Evolutionary conservation across 1,140 invertebrate genomes (phyloP).

Genomic region (Nasonia giraulti): DNA sequence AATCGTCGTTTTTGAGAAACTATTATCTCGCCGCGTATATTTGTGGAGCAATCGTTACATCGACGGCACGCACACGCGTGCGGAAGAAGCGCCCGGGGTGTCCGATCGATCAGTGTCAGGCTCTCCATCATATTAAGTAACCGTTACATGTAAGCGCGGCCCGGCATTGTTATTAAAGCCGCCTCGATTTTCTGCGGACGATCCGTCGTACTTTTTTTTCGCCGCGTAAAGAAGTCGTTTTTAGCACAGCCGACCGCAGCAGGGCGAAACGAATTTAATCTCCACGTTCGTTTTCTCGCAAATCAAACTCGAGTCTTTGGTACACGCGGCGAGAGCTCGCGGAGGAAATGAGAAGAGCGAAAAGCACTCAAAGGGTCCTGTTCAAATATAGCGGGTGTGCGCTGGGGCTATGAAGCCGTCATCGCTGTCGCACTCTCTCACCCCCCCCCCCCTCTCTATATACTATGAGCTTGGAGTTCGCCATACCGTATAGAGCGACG

Average conservation of each 20-base stretch:
- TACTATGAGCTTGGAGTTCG: background rate
- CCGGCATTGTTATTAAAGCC: background rate
- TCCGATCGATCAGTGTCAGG: conserved; percentile 43
- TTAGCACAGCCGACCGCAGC: background rate
- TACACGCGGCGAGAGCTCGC: background rate
- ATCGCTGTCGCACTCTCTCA: background rate
- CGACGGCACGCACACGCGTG: background rate
- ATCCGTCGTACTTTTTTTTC: background rate
- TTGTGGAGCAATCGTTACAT: conserved; percentile 18
- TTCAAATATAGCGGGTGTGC: background rate
- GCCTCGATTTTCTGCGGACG: conserved; percentile 4
- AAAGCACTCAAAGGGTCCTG: conserved; percentile 5
- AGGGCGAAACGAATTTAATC: background rate
- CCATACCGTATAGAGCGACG: background rate
- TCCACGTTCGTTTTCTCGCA: background rate
- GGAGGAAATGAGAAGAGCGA: background rate
- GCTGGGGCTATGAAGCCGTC: background rate
- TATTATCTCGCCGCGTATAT: background rate
- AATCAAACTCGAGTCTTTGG: conserved; percentile 6
- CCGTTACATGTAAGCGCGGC: background rate
- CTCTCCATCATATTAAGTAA: background rate
- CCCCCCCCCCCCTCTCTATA: background rate
- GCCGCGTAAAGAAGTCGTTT: background rate
- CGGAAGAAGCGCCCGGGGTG: background rate
- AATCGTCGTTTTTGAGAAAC: background rate